Percentiles rank a stretch among this genome's conserved stretches.
Evolutionary conservation across 53 echinoderm and acorn worm genomes (phyloP).

Genomic region (Apostichopus leukothele): DNA sequence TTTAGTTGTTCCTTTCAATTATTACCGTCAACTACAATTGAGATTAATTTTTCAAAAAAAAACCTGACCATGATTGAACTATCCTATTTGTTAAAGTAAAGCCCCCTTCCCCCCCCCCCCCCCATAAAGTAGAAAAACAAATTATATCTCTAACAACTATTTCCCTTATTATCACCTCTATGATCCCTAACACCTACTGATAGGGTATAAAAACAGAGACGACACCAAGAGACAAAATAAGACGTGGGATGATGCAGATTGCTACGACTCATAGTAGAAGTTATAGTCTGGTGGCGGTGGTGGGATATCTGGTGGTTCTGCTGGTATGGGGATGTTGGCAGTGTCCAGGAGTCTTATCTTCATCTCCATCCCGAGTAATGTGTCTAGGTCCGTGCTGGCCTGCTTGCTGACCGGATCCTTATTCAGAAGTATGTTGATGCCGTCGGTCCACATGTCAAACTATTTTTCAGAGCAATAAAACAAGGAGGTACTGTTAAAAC

Average conservation of each 20-base stretch:
- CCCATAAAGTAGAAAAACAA: too few relatives aligned
- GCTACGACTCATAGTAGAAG: slow-evolving; percentile 74
- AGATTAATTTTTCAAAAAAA: too few relatives aligned
- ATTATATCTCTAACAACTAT: too few relatives aligned
- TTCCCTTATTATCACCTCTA: too few relatives aligned
- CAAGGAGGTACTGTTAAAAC: not conserved
- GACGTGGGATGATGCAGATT: not conserved
- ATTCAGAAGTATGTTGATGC: slow-evolving; percentile 83
- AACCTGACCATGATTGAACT: too few relatives aligned
- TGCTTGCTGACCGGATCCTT: slow-evolving; percentile 79
- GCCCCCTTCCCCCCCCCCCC: too few relatives aligned
- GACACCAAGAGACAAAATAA: too few relatives aligned
- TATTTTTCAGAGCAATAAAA: slow-evolving; percentile 7
- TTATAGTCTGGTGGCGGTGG: slow-evolving; percentile 90
- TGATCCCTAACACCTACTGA: too few relatives aligned
- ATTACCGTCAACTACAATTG: too few relatives aligned
- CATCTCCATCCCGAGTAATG: slow-evolving; percentile 96
- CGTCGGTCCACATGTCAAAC: slow-evolving; percentile 99
- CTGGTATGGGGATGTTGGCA: slow-evolving; percentile 93
- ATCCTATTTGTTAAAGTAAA: too few relatives aligned
- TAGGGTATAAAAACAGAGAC: too few relatives aligned
- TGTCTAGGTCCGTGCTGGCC: slow-evolving; percentile 80
- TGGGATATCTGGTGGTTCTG: slow-evolving; percentile 84
- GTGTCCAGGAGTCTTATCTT: slow-evolving; percentile 94
- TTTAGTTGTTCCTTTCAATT: too few relatives aligned